phyloP scores from a whole-genome alignment of 2,113 vertebrate species.

The Istiophorus platypterus region DNA sequence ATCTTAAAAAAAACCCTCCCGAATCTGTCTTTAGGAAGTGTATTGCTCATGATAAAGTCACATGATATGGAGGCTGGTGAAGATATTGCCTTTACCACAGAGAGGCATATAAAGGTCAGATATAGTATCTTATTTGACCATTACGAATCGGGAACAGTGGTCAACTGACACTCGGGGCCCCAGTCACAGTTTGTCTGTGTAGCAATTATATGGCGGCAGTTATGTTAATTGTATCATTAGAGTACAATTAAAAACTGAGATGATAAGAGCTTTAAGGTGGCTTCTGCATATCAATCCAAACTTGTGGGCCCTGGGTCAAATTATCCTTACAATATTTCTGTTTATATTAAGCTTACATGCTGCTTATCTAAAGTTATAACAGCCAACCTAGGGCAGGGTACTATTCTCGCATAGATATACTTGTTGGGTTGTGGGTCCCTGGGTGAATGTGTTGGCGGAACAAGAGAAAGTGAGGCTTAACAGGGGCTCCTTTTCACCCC shows the following conservation, averaged over 20 bases:
- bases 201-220: not conserved
- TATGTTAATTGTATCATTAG: not conserved
- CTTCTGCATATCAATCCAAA: not conserved
- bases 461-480: not conserved
- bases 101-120: not conserved
- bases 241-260: not conserved
- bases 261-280: no score
- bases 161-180: no score
- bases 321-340: not conserved
- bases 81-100: not conserved
- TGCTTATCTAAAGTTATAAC: not conserved
- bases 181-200: not conserved
- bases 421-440: no score
- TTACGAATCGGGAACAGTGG: no score
- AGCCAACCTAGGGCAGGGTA: not conserved
- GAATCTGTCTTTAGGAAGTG: not conserved
- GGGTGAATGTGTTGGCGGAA: not conserved
- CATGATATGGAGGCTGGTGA: not conserved
- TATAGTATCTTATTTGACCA: no score
- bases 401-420: no score
- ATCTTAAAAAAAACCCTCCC: slow-evolving; percentile 3
- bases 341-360: not conserved
- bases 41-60: not conserved
- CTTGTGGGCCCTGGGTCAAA: not conserved
- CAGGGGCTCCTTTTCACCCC: not conserved